Base-by-base conservation (phyloP, 2,113 vertebrate species). In the Chunga burmeisteri region DNA sequence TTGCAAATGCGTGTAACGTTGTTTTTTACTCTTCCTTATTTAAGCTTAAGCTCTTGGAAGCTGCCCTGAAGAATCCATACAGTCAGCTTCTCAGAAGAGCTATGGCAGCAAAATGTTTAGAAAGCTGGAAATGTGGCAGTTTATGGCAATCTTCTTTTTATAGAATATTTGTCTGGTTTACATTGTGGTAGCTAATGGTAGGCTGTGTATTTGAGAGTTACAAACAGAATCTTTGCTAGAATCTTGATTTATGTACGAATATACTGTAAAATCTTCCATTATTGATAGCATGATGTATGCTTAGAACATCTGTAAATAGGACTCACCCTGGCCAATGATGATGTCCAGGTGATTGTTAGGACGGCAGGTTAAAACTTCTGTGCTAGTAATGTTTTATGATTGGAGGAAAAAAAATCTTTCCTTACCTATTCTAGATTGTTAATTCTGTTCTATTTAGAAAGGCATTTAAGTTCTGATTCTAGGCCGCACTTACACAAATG, bases 1-100 rank as follows among this genome's bases (percentile, higher is more conserved):
- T 13, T 58, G 40, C 7, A 2, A 27, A 25, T 6, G 11, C 16
- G 0, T 22, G 8, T 71, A 17, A 7, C 1, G 2, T 23, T 16
- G 23, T 4, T 21, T 10, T 63, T 56, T 27, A 11, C 17, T 52
- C 47, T 56, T 75, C 29, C 47, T 77, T 63, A 11, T 44, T 66
- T 55, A 44, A 9, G 20, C 44, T 72, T 34, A 49, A 65, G 34
- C 47, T 74, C 56, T 93, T 82, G 79, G 70, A n/a, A 50, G 38
- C 50, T 42, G n/a, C 34, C 65, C 75, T 68, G 65, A 13, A 18
- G 44, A 50, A 21, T 5, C 58, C 11, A 3, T 36, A 3, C 3
- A 1, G 16, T 22, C 79, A 47, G 42, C 72, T 67, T 17, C 52
- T 44, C 6, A 2, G 49, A 73, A 65, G 19, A 65, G 42, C 34